A percentile compares a stretch with the other conserved stretches of the same genome.
These are phyloP conservation scores for Pteropus rufus DNA, from an alignment of 2,797 vertebrate species.

Conservation along the genomic window DNA sequence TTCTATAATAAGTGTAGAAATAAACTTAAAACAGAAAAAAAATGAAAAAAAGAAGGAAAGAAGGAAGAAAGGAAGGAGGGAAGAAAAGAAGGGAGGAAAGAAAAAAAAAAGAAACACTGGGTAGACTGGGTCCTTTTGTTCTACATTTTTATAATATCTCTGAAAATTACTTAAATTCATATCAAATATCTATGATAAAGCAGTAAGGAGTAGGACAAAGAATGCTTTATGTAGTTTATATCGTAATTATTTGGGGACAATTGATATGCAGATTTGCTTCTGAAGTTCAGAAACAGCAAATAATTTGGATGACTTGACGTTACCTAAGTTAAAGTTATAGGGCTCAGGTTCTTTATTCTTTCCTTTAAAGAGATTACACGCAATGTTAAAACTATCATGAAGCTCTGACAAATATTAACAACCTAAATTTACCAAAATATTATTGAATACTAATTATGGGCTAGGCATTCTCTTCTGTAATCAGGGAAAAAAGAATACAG, in stretches of 20 bases:
- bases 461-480: not conserved
- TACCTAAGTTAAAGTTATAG: not conserved
- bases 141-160: not conserved
- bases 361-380: not conserved
- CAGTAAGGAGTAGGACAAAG: not conserved
- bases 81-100: fast-evolving
- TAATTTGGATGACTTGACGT: not conserved
- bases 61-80: no score
- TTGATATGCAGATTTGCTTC: not conserved
- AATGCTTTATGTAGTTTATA: not conserved
- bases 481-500: not conserved
- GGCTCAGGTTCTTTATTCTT: not conserved
- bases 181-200: not conserved
- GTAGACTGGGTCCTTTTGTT: not conserved
- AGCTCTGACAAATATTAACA: not conserved
- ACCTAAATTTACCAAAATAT: not conserved
- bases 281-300: not conserved
- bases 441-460: not conserved
- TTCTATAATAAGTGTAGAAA: not conserved
- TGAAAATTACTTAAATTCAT: not conserved
- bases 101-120: not conserved
- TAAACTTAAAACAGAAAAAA: not conserved
- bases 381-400: not conserved
- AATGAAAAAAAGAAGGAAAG: not conserved
- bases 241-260: not conserved